These are phyloP conservation scores for Pseudomyrmex cubaensis DNA, from an alignment of 1,140 invertebrate genomes.

Conservation along the genomic window DNA sequence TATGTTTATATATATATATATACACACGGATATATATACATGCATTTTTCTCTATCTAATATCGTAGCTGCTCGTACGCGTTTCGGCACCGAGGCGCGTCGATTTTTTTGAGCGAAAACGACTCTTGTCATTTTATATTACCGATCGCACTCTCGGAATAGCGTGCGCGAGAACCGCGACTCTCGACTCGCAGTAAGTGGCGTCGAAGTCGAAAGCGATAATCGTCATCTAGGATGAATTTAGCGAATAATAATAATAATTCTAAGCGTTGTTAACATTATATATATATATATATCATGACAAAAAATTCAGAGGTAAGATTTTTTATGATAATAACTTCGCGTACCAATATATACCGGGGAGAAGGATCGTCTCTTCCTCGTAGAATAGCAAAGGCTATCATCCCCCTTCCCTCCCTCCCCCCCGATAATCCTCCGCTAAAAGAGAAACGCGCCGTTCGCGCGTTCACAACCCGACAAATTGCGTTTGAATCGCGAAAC, in stretches of 20 bases:
- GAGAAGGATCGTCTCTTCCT: neutral
- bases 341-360: neutral
- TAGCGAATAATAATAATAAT: neutral
- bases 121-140: slow-evolving; percentile 47
- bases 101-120: slow-evolving; percentile 35
- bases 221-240: slow-evolving; percentile 18
- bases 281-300: slow-evolving; percentile 7
- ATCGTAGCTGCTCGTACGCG: slow-evolving; percentile 40
- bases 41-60: slow-evolving; percentile 1
- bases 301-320: slow-evolving; percentile 13
- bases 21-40: neutral
- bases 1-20: slow-evolving; percentile 22
- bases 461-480: neutral
- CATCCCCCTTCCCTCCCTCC: too few relatives aligned
- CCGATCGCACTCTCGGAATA: neutral
- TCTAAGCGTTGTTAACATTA: slow-evolving; percentile 29
- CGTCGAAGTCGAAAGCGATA: neutral
- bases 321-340: slow-evolving; percentile 42
- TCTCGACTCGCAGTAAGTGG: neutral
- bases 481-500: neutral
- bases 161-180: neutral
- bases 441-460: neutral
- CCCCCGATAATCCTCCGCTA: neutral
- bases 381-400: neutral
- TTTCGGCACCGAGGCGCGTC: neutral